phyloP scores from a whole-genome alignment of 1,140 invertebrate species.

The Caenorhabditis briggsae region DNA sequence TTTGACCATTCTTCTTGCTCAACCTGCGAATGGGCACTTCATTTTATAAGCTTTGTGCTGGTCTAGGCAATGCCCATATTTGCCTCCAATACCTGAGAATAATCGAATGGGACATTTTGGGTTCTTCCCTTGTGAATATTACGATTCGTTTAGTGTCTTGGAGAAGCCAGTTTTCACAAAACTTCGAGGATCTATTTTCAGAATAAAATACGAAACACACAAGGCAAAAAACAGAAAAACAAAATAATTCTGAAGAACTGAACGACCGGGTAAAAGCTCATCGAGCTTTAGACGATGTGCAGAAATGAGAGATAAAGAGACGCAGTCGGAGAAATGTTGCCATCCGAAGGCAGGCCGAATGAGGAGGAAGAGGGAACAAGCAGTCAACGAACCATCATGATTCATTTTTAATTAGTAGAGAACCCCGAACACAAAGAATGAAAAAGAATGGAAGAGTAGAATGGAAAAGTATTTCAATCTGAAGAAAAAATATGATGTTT shows the following conservation, averaged over 20 bases:
- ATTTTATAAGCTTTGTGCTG: no score
- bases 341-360: neutral
- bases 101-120: no score
- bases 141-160: no score
- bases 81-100: no score
- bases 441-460: neutral
- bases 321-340: constrained; percentile 41
- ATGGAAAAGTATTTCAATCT: neutral
- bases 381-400: constrained; percentile 43
- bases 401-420: constrained; percentile 42
- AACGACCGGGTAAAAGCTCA: constrained; percentile 16
- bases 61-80: no score
- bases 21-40: no score
- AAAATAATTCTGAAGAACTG: constrained; percentile 19
- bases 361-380: constrained; percentile 7
- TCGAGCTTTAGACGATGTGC: constrained; percentile 34
- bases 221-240: neutral
- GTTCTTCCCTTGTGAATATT: no score
- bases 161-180: no score
- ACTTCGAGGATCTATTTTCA: neutral
- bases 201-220: neutral
- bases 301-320: constrained; percentile 22
- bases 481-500: neutral
- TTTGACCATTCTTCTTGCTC: no score
- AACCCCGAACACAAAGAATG: neutral